Percentiles rank a stretch among this genome's conserved stretches.
Conservation (phyloP, 2,113 vertebrate species). For the Leptosomus discolor region DNA sequence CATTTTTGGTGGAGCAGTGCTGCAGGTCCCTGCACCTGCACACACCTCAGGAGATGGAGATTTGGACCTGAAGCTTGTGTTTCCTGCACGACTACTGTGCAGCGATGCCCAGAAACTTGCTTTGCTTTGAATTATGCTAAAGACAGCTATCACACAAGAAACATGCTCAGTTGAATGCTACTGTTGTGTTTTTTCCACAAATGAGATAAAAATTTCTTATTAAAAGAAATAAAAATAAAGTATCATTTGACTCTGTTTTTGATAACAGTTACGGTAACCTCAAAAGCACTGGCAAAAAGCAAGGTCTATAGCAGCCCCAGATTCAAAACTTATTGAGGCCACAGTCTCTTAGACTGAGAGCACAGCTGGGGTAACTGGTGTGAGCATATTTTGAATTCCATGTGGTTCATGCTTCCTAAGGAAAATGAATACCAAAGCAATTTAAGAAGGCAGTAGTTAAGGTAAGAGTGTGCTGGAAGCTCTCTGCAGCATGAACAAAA, state of each 20-base stretch:
- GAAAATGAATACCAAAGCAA: not conserved
- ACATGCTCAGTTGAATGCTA: not conserved
- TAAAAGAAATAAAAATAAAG: not conserved
- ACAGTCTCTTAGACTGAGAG: not conserved
- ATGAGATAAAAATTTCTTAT: not conserved
- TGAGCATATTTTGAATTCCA: not conserved
- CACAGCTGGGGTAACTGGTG: not conserved
- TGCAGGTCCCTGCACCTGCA: not conserved
- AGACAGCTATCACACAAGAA: not conserved
- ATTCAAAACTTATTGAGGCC: not conserved
- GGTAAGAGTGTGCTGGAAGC: not conserved
- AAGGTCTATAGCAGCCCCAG: not conserved
- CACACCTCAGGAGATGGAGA: not conserved
- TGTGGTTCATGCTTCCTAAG: not conserved
- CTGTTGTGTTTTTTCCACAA: not conserved
- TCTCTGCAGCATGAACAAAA: not conserved
- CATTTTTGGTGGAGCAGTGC: not conserved
- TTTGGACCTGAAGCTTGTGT: not conserved
- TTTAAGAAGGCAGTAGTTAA: not conserved
- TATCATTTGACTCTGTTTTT: not conserved
- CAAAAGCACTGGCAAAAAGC: not conserved
- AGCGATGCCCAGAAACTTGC: fast-evolving
- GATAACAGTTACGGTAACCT: not conserved
- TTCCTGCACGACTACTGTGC: not conserved
- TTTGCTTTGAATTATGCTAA: not conserved